phyloP scores from a whole-genome alignment of 2,113 vertebrate species.

The Atlantisia rogersi region DNA sequence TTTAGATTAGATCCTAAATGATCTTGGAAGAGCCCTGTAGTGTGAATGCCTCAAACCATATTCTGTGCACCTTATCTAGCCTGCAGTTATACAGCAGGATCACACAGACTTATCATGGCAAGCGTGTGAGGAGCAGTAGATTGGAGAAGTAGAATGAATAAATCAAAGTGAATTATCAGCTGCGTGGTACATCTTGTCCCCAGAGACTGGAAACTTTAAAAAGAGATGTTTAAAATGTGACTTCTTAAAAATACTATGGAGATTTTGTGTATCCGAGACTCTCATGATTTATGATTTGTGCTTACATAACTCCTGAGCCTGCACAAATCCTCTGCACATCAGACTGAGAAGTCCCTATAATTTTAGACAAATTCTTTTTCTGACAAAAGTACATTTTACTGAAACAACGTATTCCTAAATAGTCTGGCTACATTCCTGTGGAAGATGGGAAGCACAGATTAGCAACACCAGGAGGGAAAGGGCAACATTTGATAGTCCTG shows the following conservation, averaged over 20 bases:
- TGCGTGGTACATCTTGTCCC: background rate
- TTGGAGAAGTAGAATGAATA: background rate
- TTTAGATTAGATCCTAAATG: background rate
- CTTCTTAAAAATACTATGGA: background rate
- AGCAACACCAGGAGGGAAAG: background rate
- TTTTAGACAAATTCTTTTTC: background rate
- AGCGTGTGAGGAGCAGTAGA: background rate
- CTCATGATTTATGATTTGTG: background rate
- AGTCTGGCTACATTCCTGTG: slow-evolving; percentile 2
- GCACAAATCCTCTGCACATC: background rate
- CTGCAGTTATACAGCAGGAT: background rate
- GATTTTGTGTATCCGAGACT: fast-evolving
- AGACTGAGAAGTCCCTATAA: background rate
- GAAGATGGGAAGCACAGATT: background rate
- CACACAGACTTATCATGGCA: background rate
- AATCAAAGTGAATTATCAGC: background rate
- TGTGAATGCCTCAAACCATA: background rate
- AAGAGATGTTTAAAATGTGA: background rate
- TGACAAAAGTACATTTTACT: slow-evolving; percentile 15
- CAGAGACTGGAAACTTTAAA: background rate
- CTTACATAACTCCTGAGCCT: background rate
- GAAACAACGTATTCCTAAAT: background rate
- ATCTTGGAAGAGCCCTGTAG: background rate
- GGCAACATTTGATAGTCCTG: slow-evolving; percentile 7
- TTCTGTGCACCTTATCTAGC: background rate